Conservation (phyloP, 2,888 invertebrate genomes). For the Ophioninae sp. region DNA sequence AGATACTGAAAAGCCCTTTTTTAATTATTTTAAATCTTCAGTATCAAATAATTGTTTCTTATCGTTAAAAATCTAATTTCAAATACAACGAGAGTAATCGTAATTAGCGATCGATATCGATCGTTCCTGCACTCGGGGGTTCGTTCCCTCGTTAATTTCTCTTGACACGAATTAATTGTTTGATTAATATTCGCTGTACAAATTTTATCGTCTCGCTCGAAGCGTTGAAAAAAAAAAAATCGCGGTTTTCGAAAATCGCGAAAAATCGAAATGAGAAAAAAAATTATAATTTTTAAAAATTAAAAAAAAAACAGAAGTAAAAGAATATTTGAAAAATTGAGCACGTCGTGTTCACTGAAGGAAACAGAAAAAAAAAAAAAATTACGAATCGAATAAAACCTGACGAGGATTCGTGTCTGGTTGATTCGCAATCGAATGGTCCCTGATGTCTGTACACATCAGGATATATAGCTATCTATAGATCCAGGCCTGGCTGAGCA, state of each 20-base stretch:
- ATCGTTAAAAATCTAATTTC: too few species aligned
- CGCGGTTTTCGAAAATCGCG: too few species aligned
- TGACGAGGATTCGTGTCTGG: neutral
- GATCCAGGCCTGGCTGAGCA: neutral
- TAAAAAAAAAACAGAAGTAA: neutral
- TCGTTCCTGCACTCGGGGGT: neutral
- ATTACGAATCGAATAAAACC: neutral
- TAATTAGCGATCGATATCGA: too few species aligned
- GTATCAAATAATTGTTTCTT: too few species aligned
- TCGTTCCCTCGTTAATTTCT: neutral
- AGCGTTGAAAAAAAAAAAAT: too few species aligned
- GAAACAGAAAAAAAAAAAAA: neutral
- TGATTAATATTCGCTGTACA: neutral
- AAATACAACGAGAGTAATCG: too few species aligned
- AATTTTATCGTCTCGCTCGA: neutral
- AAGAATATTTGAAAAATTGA: neutral
- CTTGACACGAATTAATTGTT: neutral
- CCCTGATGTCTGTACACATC: neutral
- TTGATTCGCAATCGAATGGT: neutral
- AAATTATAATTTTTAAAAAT: neutral
- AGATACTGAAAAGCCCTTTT: too few species aligned
- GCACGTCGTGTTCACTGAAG: neutral
- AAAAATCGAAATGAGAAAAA: neutral
- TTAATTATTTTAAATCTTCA: too few species aligned
- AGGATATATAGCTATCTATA: neutral